Percentiles rank a stretch among this genome's conserved stretches.
phyloP scores from a whole-genome alignment of 2,797 vertebrate species.

The Neoniphon sammara region DNA sequence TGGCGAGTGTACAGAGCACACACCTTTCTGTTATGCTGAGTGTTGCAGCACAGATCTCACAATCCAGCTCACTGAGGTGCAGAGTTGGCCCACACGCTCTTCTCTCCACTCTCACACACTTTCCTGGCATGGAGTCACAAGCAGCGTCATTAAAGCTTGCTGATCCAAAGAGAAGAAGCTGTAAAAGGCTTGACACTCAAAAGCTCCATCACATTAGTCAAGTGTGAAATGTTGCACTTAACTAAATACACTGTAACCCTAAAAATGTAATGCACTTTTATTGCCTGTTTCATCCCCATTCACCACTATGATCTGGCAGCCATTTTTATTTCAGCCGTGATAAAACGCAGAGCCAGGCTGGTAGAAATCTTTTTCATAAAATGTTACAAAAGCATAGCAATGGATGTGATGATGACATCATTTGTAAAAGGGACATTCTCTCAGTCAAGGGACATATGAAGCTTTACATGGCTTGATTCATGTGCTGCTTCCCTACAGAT shows the following conservation, averaged over 20 bases:
- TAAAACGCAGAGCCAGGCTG: no score
- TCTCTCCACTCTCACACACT: neutral
- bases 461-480: neutral
- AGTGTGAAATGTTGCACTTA: neutral
- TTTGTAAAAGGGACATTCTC: neutral
- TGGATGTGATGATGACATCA: neutral
- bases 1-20: conserved; percentile 39
- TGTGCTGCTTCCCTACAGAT: neutral
- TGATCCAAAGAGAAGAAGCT: neutral
- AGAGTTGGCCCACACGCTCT: conserved; percentile 9
- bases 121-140: conserved; percentile 18
- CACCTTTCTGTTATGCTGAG: conserved; percentile 48
- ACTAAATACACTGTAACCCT: neutral
- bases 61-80: neutral
- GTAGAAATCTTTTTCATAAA: neutral
- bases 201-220: neutral
- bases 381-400: neutral
- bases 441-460: neutral
- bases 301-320: no score
- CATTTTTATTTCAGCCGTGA: no score
- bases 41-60: conserved; percentile 34
- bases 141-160: neutral
- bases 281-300: no score
- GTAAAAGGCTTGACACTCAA: neutral
- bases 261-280: neutral